phyloP scores from a whole-genome alignment of 2,113 vertebrate genomes.

The Barbus barbus region DNA sequence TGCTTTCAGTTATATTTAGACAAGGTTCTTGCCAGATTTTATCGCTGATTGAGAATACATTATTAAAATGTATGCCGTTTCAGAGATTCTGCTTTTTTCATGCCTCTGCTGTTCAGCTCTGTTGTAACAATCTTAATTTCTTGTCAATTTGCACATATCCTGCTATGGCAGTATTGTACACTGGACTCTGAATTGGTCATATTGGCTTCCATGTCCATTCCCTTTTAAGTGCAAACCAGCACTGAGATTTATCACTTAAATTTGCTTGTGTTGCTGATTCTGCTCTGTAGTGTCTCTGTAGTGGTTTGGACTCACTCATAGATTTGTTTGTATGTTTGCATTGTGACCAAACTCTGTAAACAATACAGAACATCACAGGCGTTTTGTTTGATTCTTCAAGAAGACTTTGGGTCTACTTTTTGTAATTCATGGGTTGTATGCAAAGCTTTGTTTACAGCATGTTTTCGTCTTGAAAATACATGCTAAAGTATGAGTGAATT shows the following conservation, averaged over 20 bases:
- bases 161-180: neutral
- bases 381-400: slow-evolving; percentile 4
- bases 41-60: neutral
- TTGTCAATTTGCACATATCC: neutral
- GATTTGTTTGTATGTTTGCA: neutral
- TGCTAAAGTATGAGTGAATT: slow-evolving; percentile 36
- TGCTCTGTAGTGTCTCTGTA: neutral
- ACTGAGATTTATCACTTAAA: neutral
- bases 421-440: slow-evolving; percentile 13
- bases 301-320: neutral
- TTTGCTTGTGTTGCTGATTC: neutral
- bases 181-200: neutral
- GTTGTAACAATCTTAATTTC: neutral
- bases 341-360: neutral
- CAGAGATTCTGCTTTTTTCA: neutral
- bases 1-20: neutral
- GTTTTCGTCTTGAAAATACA: slow-evolving; percentile 23
- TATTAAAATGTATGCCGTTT: neutral
- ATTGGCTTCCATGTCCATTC: neutral
- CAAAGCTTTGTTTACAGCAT: slow-evolving; percentile 44
- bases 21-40: neutral
- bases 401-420: neutral
- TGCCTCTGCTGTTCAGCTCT: neutral
- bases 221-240: neutral
- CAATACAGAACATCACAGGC: slow-evolving; percentile 4